A percentile compares a stretch with the other conserved stretches of the same genome.
These are phyloP conservation scores for Rhagoletis zephyria DNA, from an alignment of 1,140 invertebrate genomes.

Conservation along the genomic window DNA sequence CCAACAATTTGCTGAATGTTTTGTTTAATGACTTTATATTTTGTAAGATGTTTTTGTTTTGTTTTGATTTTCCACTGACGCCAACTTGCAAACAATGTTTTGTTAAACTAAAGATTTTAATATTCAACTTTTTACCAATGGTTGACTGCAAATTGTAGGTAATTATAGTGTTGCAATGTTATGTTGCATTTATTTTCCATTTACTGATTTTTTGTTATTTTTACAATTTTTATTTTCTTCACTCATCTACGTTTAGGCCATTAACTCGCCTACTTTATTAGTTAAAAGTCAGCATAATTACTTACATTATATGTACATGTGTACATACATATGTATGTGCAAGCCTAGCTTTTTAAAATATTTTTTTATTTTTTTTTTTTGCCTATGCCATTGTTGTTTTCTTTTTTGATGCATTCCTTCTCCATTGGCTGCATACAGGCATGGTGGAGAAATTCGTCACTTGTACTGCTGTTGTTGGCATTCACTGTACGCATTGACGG, in stretches of 20 bases:
- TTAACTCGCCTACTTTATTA: constrained; percentile 26
- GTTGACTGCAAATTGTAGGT: background rate
- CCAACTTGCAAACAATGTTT: too few species aligned
- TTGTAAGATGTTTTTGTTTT: background rate
- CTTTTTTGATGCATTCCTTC: background rate
- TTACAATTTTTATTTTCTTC: constrained; percentile 4
- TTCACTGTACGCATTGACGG: background rate
- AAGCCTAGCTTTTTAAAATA: background rate
- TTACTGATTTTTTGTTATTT: too few species aligned
- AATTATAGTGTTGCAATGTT: background rate
- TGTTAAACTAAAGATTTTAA: background rate
- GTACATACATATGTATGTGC: too few species aligned
- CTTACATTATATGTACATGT: background rate
- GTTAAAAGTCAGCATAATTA: constrained; percentile 28
- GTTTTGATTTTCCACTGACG: background rate
- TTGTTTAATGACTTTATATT: background rate
- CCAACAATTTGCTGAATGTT: background rate
- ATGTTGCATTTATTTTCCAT: background rate
- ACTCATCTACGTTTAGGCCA: background rate
- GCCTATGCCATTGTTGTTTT: background rate
- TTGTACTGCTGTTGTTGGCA: background rate
- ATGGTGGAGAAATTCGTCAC: background rate
- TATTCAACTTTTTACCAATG: background rate
- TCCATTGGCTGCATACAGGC: background rate
- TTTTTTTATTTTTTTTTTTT: background rate